Conservation (phyloP, 1,140 invertebrate species). For the Drosophila nebulosa region DNA sequence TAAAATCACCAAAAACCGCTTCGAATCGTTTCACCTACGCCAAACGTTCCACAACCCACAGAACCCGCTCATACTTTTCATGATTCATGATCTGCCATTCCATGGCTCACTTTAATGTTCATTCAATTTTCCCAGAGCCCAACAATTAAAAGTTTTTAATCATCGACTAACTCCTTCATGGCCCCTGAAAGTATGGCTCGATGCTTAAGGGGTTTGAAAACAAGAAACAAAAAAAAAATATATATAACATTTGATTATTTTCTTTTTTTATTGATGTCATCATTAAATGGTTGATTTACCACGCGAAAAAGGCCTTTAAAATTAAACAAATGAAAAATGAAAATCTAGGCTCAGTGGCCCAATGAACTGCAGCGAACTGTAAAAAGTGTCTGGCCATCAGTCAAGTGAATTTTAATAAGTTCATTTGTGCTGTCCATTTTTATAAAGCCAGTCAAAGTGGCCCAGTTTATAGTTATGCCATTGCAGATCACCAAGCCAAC, state of each 20-base stretch:
- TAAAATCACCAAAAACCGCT: constrained; percentile 2
- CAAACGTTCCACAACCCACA: not conserved
- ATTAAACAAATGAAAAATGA: not conserved
- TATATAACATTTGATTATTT: not conserved
- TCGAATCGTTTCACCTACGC: not conserved
- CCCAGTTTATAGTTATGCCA: too few relatives aligned
- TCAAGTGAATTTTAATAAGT: not conserved
- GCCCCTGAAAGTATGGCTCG: not conserved
- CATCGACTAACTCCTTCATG: not conserved
- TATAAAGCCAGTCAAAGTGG: not conserved
- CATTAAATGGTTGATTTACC: not conserved
- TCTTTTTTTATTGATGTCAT: not conserved
- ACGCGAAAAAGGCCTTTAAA: not conserved
- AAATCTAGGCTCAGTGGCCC: not conserved
- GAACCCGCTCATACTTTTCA: not conserved
- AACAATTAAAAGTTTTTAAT: constrained; percentile 13
- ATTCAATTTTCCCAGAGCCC: not conserved
- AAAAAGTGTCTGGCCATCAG: not conserved
- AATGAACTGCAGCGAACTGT: not conserved
- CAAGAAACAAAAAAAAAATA: not conserved
- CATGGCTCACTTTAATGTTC: not conserved
- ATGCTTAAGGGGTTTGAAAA: not conserved
- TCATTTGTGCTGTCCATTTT: not conserved
- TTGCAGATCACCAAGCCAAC: not conserved
- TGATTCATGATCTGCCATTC: not conserved